These are phyloP conservation scores for Drosophila barbarae DNA, from an alignment of 2,888 invertebrate genomes.

Conservation along the genomic window DNA sequence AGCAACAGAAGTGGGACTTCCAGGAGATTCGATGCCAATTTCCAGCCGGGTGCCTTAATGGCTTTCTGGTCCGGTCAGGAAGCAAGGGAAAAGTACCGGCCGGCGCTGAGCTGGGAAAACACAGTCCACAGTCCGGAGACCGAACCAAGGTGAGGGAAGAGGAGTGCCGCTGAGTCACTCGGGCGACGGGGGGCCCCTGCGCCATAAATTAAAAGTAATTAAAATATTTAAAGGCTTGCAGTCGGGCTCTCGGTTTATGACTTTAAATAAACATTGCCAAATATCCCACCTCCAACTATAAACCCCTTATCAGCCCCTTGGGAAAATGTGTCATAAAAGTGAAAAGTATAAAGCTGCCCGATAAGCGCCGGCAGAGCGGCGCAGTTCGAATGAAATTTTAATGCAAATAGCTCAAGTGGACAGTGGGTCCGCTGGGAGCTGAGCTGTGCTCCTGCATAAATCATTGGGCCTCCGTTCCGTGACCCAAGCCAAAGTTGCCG, in stretches of 20 bases:
- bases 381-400: constrained; percentile 61
- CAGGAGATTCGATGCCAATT: constrained; percentile 33
- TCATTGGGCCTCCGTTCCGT: constrained; percentile 56
- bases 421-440: constrained; percentile 30
- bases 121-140: not conserved
- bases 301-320: constrained; percentile 61
- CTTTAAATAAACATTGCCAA: constrained; percentile 59
- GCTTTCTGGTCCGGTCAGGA: constrained; percentile 24
- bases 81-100: constrained; percentile 23
- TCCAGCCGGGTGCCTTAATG: constrained; percentile 33
- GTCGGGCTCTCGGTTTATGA: constrained; percentile 55
- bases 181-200: constrained; percentile 28
- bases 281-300: constrained; percentile 49
- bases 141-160: not conserved
- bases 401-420: constrained; percentile 62
- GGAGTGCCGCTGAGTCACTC: constrained; percentile 20
- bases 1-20: constrained; percentile 20
- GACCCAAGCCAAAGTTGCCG: constrained; percentile 38
- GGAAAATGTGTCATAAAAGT: constrained; percentile 65
- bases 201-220: constrained; percentile 68
- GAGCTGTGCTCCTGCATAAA: constrained; percentile 57
- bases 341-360: constrained; percentile 26
- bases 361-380: constrained; percentile 40
- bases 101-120: constrained; percentile 13
- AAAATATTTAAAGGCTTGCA: constrained; percentile 66